Evolutionary conservation across 1,140 invertebrate species (phyloP).

Genomic region (Adelges cooleyi): DNA sequence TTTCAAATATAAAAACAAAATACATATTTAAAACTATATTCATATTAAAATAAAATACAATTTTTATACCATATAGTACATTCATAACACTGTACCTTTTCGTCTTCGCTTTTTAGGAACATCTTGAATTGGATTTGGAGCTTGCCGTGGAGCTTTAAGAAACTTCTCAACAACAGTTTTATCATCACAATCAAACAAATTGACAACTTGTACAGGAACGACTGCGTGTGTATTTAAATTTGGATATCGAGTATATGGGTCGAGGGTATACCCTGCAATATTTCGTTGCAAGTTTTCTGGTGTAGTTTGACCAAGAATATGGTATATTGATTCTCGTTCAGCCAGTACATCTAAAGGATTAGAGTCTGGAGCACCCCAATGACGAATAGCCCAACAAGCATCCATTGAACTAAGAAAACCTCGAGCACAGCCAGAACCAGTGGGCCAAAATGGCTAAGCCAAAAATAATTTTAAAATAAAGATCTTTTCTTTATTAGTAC

Average conservation of each 20-base stretch:
- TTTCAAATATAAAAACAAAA: conserved; percentile 18
- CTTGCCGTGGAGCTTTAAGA: conserved; percentile 36
- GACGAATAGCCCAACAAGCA: conserved; percentile 86
- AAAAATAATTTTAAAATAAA: conserved; percentile 22
- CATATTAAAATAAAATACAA: not conserved
- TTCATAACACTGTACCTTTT: conserved; percentile 43
- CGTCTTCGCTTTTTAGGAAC: conserved; percentile 51
- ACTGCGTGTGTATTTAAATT: conserved; percentile 45
- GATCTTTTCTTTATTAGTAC: not conserved
- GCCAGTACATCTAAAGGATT: conserved; percentile 74
- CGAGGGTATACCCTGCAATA: conserved; percentile 73
- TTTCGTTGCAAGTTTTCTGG: conserved; percentile 90
- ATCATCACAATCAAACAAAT: conserved; percentile 50
- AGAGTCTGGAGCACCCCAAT: conserved; percentile 58
- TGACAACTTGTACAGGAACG: conserved; percentile 53
- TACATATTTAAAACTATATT: not conserved
- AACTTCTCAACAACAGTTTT: conserved; percentile 40
- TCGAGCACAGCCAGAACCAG: conserved; percentile 90
- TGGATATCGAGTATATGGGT: conserved; percentile 67
- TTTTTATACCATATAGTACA: not conserved
- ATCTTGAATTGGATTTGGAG: conserved; percentile 38
- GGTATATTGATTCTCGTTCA: conserved; percentile 89
- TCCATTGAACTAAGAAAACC: conserved; percentile 94
- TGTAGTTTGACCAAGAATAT: conserved; percentile 82
- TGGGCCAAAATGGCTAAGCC: conserved; percentile 90